Conservation (phyloP, 2,888 invertebrate species). For the Cyrtodaria siliqua region DNA sequence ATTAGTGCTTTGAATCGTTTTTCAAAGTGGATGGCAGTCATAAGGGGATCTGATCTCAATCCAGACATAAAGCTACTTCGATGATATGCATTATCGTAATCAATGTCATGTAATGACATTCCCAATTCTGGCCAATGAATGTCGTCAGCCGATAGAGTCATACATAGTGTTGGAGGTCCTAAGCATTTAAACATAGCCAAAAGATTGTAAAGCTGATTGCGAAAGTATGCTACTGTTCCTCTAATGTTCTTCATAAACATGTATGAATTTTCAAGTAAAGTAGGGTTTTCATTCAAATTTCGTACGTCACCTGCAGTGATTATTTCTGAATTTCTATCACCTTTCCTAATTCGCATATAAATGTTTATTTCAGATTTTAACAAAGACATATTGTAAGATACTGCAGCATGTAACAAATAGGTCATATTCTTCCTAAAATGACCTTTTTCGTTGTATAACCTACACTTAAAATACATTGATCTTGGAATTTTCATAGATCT, state of each 20-base stretch:
- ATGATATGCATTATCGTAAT: too few species aligned
- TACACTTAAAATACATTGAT: conserved; percentile 5
- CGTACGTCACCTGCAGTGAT: conserved; percentile 9
- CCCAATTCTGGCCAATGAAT: conserved; percentile 28
- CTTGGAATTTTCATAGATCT: conserved; percentile 5
- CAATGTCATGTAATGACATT: background rate
- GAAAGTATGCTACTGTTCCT: conserved; percentile 21
- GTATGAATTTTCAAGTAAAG: conserved; percentile 12
- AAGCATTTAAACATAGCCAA: conserved; percentile 18
- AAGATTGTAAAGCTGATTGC: conserved; percentile 11
- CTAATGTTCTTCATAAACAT: conserved; percentile 40
- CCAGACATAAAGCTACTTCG: too few species aligned
- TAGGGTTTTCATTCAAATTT: conserved; percentile 7
- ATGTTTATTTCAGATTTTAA: conserved; percentile 4
- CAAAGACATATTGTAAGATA: background rate
- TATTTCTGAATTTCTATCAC: too few species aligned
- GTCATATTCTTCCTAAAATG: conserved; percentile 19
- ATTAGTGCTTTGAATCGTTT: conserved; percentile 31
- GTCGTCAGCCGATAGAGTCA: conserved; percentile 30
- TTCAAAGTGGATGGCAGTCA: conserved; percentile 41
- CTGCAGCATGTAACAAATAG: conserved; percentile 17
- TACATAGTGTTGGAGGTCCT: conserved; percentile 22
- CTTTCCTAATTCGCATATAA: conserved; percentile 9
- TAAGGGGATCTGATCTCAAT: conserved; percentile 32
- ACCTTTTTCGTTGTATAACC: conserved; percentile 12